phyloP scores from a whole-genome alignment of 2,113 vertebrate genomes.

The Rhinichthys klamathensis region DNA sequence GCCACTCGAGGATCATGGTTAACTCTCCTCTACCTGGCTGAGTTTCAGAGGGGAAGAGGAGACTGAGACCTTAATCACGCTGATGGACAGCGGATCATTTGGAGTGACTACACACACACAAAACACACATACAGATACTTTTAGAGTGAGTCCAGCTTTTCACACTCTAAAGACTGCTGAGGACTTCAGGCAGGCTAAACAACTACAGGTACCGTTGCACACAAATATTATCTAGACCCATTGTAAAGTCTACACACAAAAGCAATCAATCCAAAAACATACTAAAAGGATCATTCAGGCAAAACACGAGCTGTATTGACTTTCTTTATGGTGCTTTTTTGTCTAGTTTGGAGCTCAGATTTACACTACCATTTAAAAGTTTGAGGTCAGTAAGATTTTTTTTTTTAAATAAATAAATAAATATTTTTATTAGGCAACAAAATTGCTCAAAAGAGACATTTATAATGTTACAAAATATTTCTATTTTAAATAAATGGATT shows the following conservation, averaged over 20 bases:
- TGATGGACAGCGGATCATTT: slow-evolving; percentile 1
- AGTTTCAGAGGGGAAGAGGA: slow-evolving; percentile 32
- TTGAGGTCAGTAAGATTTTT: background rate
- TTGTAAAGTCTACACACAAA: background rate
- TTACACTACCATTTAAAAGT: background rate
- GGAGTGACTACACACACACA: background rate
- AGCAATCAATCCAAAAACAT: background rate
- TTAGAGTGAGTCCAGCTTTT: background rate
- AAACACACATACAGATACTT: background rate
- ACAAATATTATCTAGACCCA: background rate
- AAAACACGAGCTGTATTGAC: too few relatives aligned
- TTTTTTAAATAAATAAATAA: too few relatives aligned
- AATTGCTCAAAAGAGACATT: background rate
- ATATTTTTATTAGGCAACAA: background rate
- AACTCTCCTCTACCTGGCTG: slow-evolving; percentile 28
- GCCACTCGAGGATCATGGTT: background rate
- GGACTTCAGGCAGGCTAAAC: background rate
- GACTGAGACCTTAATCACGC: slow-evolving; percentile 22
- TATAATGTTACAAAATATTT: too few relatives aligned
- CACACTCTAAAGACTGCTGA: background rate
- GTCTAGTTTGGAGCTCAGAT: background rate
- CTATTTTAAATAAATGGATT: too few relatives aligned
- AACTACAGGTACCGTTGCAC: background rate
- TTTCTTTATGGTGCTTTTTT: too few relatives aligned
- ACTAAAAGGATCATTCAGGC: background rate